Conservation (phyloP, 2,797 vertebrate genomes). For the Sebastes goodei region DNA sequence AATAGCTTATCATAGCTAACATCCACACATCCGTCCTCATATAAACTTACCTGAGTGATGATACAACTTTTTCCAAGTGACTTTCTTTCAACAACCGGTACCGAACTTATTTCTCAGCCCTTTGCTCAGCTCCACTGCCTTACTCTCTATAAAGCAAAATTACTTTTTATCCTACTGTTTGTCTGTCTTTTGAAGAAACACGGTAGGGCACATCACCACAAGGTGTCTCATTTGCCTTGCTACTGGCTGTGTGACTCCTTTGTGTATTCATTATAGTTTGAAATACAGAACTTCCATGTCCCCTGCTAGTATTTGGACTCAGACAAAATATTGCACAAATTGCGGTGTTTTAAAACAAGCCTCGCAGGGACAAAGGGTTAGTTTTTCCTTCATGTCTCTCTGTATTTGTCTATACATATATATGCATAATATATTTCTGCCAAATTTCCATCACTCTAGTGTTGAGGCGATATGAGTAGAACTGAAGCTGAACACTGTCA, state of each 20-base stretch:
- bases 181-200: constrained; percentile 32
- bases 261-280: constrained; percentile 60
- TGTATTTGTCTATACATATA: not conserved
- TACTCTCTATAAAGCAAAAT: not conserved
- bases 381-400: not conserved
- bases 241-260: constrained; percentile 40
- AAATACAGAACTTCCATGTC: constrained; percentile 29
- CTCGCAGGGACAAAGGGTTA: not conserved
- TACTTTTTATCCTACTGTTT: not conserved
- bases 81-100: not conserved
- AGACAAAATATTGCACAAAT: constrained; percentile 19
- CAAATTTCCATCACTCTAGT: not conserved
- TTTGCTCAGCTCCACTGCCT: not conserved
- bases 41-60: not conserved
- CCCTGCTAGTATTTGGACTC: constrained; percentile 23
- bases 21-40: not conserved
- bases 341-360: constrained; percentile 28
- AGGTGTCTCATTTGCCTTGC: constrained; percentile 60
- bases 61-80: not conserved
- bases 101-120: not conserved
- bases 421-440: not conserved
- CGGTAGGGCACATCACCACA: constrained; percentile 33
- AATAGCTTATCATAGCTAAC: not conserved
- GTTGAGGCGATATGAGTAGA: not conserved
- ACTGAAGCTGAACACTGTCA: not conserved